A percentile compares a stretch with the other conserved stretches of the same genome.
Evolutionary conservation across 1,140 invertebrate species (phyloP).

Genomic region (Monomorium pharaonis): DNA sequence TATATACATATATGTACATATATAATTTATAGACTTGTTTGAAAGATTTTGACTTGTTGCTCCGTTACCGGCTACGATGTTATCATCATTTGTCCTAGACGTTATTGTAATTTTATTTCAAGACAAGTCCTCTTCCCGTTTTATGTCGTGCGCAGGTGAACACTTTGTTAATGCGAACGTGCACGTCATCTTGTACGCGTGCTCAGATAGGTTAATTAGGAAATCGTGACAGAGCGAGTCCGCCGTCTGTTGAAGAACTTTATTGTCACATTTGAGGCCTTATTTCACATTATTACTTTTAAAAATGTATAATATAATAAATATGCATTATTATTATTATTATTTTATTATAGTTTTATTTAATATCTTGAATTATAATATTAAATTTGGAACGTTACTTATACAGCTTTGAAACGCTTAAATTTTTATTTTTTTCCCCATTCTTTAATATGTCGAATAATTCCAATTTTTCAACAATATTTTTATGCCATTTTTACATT

Average conservation of each 20-base stretch:
- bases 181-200: slow-evolving; percentile 44
- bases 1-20: too few species aligned
- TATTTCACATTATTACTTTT: background rate
- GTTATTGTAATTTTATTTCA: slow-evolving; percentile 6
- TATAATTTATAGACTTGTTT: background rate
- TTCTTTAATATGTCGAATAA: too few species aligned
- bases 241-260: slow-evolving; percentile 11
- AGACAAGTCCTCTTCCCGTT: slow-evolving; percentile 32
- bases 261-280: background rate
- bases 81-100: background rate
- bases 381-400: background rate
- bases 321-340: background rate
- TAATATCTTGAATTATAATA: background rate
- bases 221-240: slow-evolving; percentile 40
- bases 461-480: too few species aligned
- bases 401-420: background rate
- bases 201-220: slow-evolving; percentile 38
- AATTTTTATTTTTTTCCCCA: background rate
- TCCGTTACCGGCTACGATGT: background rate
- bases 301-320: slow-evolving; percentile 7
- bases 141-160: slow-evolving; percentile 44
- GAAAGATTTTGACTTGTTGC: background rate
- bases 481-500: too few species aligned
- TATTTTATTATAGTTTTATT: background rate
- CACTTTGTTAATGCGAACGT: slow-evolving; percentile 51